phyloP scores from a whole-genome alignment of 2,888 invertebrate species.

The Ceramica pisi region DNA sequence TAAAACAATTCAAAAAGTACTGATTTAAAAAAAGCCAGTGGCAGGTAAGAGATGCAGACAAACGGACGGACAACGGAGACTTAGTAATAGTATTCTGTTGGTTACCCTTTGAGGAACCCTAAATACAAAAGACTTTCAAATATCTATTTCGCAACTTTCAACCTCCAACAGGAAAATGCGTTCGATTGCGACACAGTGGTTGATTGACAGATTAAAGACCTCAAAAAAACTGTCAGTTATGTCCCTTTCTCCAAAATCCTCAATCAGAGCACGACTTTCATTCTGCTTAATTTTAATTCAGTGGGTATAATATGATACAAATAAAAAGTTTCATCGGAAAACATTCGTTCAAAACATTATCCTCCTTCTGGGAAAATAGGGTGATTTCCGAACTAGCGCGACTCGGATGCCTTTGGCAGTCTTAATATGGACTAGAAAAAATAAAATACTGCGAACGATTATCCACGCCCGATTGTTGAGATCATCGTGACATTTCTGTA shows the following conservation, averaged over 20 bases:
- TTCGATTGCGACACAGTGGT: background rate
- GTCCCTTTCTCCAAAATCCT: slow-evolving; percentile 32
- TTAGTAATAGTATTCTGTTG: no score
- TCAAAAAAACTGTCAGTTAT: background rate
- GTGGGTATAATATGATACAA: background rate
- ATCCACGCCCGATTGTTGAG: no score
- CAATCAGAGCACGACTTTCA: slow-evolving; percentile 43
- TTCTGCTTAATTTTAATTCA: slow-evolving; percentile 41
- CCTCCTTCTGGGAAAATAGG: no score
- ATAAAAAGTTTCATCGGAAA: background rate
- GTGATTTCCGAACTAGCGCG: background rate
- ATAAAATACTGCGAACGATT: no score
- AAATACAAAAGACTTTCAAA: background rate
- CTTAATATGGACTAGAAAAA: no score
- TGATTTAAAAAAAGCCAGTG: no score
- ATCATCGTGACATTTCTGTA: no score
- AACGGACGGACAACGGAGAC: no score
- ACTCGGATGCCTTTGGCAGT: background rate
- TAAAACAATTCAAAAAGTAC: no score
- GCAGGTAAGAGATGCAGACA: no score
- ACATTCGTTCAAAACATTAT: background rate
- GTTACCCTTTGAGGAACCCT: no score
- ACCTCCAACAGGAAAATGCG: background rate
- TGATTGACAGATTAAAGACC: slow-evolving; percentile 15
- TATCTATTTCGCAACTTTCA: background rate